Evolutionary conservation across 64 coral and sea anemone genomes (phyloP).

Genomic region (Pocillopora damicornis): DNA sequence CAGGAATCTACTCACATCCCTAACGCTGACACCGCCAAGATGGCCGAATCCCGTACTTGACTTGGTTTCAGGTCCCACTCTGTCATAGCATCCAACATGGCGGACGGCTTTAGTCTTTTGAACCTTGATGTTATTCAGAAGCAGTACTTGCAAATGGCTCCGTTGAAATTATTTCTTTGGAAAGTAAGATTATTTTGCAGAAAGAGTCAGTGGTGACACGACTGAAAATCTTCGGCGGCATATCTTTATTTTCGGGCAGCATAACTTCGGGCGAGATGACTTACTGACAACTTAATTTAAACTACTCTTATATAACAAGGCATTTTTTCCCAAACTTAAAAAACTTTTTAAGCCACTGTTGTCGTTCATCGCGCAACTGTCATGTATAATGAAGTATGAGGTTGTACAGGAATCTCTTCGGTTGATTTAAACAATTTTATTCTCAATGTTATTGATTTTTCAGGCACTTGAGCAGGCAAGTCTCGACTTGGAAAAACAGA

Average conservation of each 20-base stretch:
- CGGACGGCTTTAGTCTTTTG: not conserved
- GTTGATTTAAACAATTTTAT: not conserved
- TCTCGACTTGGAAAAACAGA: not conserved
- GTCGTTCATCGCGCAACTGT: too few relatives aligned
- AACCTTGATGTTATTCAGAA: constrained; percentile 42
- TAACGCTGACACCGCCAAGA: not conserved
- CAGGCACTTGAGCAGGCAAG: not conserved
- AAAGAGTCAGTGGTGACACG: too few relatives aligned
- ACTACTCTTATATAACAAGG: too few relatives aligned
- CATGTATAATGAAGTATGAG: too few relatives aligned
- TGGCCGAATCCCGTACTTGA: not conserved
- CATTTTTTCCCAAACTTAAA: too few relatives aligned
- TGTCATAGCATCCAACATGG: constrained; percentile 17
- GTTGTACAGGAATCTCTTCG: too few relatives aligned
- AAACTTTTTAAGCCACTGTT: too few relatives aligned
- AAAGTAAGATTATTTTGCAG: constrained; percentile 16
- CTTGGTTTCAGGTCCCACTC: constrained; percentile 34
- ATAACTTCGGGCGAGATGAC: too few relatives aligned
- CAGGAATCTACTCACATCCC: constrained; percentile 79
- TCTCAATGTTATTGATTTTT: not conserved
- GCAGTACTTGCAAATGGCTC: constrained; percentile 72
- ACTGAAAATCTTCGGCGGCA: too few relatives aligned
- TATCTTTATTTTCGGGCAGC: too few relatives aligned
- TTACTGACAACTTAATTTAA: too few relatives aligned
- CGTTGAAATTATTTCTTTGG: constrained; percentile 60